Conservation (phyloP, 1,140 invertebrate genomes). For the Danaus melanippus region DNA sequence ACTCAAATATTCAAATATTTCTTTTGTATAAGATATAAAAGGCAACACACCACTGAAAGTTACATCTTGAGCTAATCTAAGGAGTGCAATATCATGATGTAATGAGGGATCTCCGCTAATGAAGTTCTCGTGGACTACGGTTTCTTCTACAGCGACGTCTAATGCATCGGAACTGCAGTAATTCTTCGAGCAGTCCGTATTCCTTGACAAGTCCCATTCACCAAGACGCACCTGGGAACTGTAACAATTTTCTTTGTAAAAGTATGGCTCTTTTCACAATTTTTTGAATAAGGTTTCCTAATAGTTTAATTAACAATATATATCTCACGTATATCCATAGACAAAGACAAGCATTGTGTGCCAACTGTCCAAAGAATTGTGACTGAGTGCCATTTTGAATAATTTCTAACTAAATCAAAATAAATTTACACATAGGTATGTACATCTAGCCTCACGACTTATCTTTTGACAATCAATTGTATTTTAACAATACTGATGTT, state of each 20-base stretch:
- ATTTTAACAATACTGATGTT: too few relatives aligned
- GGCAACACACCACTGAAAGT: constrained; percentile 68
- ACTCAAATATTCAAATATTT: too few relatives aligned
- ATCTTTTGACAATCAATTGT: too few relatives aligned
- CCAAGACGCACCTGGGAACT: constrained; percentile 73
- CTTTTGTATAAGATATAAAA: too few relatives aligned
- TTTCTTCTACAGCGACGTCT: constrained; percentile 76
- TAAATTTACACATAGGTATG: too few relatives aligned
- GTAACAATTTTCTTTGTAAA: constrained; percentile 4
- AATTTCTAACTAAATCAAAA: too few relatives aligned
- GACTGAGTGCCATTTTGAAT: too few relatives aligned
- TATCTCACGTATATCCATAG: constrained; percentile 25
- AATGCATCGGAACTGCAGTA: constrained; percentile 73
- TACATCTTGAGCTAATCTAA: constrained; percentile 76
- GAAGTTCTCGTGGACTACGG: constrained; percentile 80
- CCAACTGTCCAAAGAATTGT: too few relatives aligned
- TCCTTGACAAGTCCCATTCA: constrained; percentile 75
- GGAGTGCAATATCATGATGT: constrained; percentile 83
- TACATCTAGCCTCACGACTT: too few relatives aligned
- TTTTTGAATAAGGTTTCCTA: too few relatives aligned
- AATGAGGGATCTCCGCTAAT: constrained; percentile 73
- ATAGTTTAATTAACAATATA: too few relatives aligned
- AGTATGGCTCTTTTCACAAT: neutral
- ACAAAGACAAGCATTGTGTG: too few relatives aligned
- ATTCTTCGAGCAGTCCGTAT: constrained; percentile 71